Conservation (phyloP, 2,888 invertebrate genomes). For the Zele albiditarsus region DNA sequence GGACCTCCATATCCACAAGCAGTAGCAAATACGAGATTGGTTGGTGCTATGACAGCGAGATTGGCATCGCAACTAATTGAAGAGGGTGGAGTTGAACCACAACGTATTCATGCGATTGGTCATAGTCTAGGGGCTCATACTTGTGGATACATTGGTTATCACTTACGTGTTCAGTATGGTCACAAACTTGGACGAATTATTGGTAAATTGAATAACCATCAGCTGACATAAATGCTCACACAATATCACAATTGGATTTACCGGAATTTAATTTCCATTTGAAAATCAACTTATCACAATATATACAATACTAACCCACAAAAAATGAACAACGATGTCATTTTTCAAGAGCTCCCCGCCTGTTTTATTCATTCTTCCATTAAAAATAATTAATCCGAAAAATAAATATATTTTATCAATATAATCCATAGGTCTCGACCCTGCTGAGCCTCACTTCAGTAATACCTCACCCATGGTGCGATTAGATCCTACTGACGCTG, state of each 20-base stretch:
- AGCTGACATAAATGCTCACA: not conserved
- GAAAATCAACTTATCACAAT: no score
- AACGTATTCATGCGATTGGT: slow-evolving; percentile 87
- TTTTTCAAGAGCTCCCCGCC: no score
- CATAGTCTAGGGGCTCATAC: slow-evolving; percentile 91
- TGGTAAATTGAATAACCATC: slow-evolving; percentile 72
- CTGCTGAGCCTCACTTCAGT: slow-evolving; percentile 93
- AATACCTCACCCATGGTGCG: slow-evolving; percentile 87
- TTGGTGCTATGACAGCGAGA: slow-evolving; percentile 88
- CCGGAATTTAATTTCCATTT: no score
- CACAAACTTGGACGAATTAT: slow-evolving; percentile 86
- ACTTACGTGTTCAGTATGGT: slow-evolving; percentile 76
- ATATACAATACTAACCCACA: no score
- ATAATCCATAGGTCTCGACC: slow-evolving; percentile 80
- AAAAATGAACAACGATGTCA: no score
- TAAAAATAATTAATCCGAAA: no score
- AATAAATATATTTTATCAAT: no score
- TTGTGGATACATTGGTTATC: slow-evolving; percentile 87
- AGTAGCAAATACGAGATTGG: slow-evolving; percentile 90
- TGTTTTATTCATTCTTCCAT: no score
- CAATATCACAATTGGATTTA: no score
- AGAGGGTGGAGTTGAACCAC: slow-evolving; percentile 70
- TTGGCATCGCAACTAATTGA: slow-evolving; percentile 75
- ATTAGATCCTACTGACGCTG: slow-evolving; percentile 89
- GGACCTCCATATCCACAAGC: slow-evolving; percentile 93